Conservation (phyloP, 1,140 invertebrate species). For the Scaptomyza graminum region DNA sequence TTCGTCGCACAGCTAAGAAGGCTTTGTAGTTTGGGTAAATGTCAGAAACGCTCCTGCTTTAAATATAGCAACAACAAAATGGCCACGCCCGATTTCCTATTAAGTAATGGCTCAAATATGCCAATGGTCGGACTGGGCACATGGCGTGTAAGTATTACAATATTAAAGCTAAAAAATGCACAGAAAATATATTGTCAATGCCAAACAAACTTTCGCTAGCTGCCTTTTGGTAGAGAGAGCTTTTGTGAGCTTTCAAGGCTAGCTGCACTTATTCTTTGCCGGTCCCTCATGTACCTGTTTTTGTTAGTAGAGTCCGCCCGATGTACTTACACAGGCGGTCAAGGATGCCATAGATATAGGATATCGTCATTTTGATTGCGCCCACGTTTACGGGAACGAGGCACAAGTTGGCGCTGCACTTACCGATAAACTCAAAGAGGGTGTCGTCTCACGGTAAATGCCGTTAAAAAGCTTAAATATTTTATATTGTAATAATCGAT, state of each 20-base stretch:
- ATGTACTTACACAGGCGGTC: conserved; percentile 89
- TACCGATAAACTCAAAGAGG: conserved; percentile 86
- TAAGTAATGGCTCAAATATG: conserved; percentile 88
- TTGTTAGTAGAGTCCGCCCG: conserved; percentile 86
- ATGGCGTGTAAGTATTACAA: conserved; percentile 87
- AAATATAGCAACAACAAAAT: conserved; percentile 30
- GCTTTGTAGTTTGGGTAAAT: conserved; percentile 42
- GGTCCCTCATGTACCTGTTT: background rate
- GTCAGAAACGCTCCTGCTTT: conserved; percentile 18
- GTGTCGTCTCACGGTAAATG: conserved; percentile 86
- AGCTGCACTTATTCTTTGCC: conserved; percentile 15
- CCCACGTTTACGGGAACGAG: conserved; percentile 91
- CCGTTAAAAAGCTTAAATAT: conserved; percentile 85
- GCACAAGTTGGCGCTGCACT: conserved; percentile 89
- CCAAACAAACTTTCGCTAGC: background rate
- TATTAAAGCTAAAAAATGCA: conserved; percentile 52
- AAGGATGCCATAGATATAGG: conserved; percentile 90
- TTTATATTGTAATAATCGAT: conserved; percentile 71
- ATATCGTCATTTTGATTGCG: conserved; percentile 93
- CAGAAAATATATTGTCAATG: conserved; percentile 1
- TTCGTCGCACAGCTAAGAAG: conserved; percentile 55
- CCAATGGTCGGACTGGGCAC: conserved; percentile 91
- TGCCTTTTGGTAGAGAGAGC: background rate
- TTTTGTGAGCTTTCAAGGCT: conserved; percentile 35
- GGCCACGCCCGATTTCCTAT: conserved; percentile 84